Evolutionary conservation across 2,797 vertebrate species (phyloP), one percentile per base, ranked within the genome.

Genomic region (Lindbergichthys nudifrons): DNA sequence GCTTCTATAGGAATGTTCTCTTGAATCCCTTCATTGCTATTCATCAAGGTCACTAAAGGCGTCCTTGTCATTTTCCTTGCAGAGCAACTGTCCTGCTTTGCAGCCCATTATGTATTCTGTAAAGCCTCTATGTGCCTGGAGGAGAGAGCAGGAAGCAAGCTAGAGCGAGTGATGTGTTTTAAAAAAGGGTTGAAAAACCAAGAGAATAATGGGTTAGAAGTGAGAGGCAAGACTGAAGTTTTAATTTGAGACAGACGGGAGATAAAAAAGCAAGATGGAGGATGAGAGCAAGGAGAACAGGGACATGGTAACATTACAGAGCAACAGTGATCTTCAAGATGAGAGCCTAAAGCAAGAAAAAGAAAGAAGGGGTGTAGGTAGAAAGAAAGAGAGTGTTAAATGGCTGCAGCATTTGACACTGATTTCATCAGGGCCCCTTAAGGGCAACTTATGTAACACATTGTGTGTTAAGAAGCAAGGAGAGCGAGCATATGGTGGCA

Each of bases 381-480:
- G 72, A 36, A 30, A 66, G 45, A 71, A 36, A 36, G 32, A 36
- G 11, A 47, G 65, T 80, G 58, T 64, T 85, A 85, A 90, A 74
- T 5, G 63, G 78, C 72, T 80, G 78, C 32, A 68, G 83, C 43
- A 68, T 59, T 76, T 78, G 87, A 87, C 84, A 84, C 53, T 76
- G 65, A 82, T 80, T 64, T 87, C 65, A 73, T 66, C 52, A 57
- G 73, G 87, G 77, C 78, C 21, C 81, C 90, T 87, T 65, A 75
- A 65, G 87, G 90, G 85, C 82, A 50, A 66, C 75, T 80, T 68
- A 73, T 83, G 77, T 91, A 88, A 87, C 87, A 85, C 50, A 81
- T 79, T 74, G 54, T 66, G 58, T 71, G 75, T 82, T 84, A 69
- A 73, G 32, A 36, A 36, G 67, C 68, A 60, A 65, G 51, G 65